Evolutionary conservation across 2,888 invertebrate species (phyloP).

Genomic region (Eupithecia centaureata): DNA sequence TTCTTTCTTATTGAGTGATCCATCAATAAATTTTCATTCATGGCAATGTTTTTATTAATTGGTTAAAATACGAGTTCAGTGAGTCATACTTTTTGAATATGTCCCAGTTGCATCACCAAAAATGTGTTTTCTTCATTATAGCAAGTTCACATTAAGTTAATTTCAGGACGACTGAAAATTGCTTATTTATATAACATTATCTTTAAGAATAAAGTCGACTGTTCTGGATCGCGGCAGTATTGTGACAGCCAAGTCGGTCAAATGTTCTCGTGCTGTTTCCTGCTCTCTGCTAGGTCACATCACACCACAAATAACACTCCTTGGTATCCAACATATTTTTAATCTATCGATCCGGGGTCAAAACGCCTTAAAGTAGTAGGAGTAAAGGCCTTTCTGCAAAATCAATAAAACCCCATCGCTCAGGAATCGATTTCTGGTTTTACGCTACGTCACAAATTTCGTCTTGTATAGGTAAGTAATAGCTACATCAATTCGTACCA

Average conservation of each 20-base stretch:
- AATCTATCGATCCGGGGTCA: slow-evolving; percentile 16
- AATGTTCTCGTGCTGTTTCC: slow-evolving; percentile 62
- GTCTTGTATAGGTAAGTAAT: no score
- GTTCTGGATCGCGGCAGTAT: slow-evolving; percentile 57
- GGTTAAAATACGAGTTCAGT: slow-evolving; percentile 53
- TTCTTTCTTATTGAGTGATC: slow-evolving; percentile 37
- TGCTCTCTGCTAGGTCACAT: slow-evolving; percentile 44
- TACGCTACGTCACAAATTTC: slow-evolving; percentile 42
- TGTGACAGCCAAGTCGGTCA: slow-evolving; percentile 72
- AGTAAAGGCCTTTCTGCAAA: slow-evolving; percentile 21
- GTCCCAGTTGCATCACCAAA: slow-evolving; percentile 17
- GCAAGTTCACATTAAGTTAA: background rate
- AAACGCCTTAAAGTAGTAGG: no score
- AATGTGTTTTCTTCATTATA: background rate
- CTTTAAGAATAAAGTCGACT: background rate
- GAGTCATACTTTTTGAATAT: slow-evolving; percentile 53
- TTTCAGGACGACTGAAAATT: background rate
- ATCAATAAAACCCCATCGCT: slow-evolving; percentile 1
- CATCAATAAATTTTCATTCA: slow-evolving; percentile 60
- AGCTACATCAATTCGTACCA: slow-evolving; percentile 29
- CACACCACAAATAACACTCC: slow-evolving; percentile 38
- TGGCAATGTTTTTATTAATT: slow-evolving; percentile 56
- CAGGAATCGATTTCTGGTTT: slow-evolving; percentile 23
- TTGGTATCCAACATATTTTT: slow-evolving; percentile 25
- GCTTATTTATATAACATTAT: background rate